Percentiles rank a stretch among this genome's conserved stretches.
These are phyloP conservation scores for Margaritifera margaritifera DNA, from an alignment of 2,888 invertebrate genomes.

Conservation along the genomic window DNA sequence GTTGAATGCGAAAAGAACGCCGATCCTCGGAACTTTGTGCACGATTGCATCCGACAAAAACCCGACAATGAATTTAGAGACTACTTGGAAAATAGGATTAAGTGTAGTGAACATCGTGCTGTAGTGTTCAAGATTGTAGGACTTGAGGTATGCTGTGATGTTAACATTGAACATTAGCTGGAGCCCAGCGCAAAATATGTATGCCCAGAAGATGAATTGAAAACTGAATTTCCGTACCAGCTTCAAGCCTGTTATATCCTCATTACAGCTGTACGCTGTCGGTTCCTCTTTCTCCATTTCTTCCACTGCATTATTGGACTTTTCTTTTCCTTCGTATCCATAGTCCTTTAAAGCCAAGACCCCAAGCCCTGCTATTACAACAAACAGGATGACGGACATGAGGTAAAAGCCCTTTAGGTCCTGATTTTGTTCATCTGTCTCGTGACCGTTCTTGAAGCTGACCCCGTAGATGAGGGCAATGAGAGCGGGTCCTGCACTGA, in stretches of 20 bases:
- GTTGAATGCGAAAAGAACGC: conserved; percentile 34
- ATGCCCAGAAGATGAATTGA: conserved; percentile 47
- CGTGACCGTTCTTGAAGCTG: conserved; percentile 37
- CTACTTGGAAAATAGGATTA: conserved; percentile 40
- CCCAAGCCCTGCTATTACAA: conserved; percentile 32
- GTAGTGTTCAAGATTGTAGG: conserved; percentile 37
- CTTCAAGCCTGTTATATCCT: conserved; percentile 36
- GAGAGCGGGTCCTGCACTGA: conserved; percentile 50
- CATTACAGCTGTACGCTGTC: conserved; percentile 9
- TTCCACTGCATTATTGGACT: neutral
- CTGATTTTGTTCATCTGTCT: conserved; percentile 41
- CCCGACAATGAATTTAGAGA: conserved; percentile 45
- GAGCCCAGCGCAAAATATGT: conserved; percentile 45
- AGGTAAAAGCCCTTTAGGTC: conserved; percentile 49
- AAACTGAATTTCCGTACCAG: conserved; percentile 44
- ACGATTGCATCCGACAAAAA: conserved; percentile 46
- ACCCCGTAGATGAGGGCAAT: conserved; percentile 43
- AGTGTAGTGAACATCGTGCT: conserved; percentile 48
- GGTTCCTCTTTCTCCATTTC: conserved; percentile 11
- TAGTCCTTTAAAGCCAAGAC: conserved; percentile 31
- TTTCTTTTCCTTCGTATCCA: conserved; percentile 4
- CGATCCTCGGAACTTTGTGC: conserved; percentile 40
- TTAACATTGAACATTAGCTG: conserved; percentile 51
- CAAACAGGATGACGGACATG: conserved; percentile 37
- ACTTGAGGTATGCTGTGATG: conserved; percentile 48